Evolutionary conservation across 2,888 invertebrate species (phyloP).

Genomic region (Caenorhabditis panamensis): DNA sequence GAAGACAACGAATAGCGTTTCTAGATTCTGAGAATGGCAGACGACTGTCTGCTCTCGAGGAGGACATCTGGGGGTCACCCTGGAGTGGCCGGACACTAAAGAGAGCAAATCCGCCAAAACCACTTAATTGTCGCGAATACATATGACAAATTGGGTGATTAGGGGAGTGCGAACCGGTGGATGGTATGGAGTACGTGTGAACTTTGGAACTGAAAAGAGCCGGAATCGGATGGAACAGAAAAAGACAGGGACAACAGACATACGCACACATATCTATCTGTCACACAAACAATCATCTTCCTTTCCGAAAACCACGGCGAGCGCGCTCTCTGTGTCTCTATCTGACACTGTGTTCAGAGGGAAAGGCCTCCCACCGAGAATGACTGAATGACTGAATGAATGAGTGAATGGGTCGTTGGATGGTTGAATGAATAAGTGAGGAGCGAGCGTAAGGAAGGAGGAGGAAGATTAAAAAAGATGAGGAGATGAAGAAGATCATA

Average conservation of each 20-base stretch:
- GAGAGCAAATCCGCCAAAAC: slow-evolving; percentile 16
- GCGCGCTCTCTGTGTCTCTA: slow-evolving; percentile 47
- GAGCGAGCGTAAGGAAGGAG: slow-evolving; percentile 47
- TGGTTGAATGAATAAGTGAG: slow-evolving; percentile 62
- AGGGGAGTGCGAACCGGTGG: not conserved
- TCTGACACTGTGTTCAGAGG: slow-evolving; percentile 50
- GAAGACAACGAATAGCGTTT: too few relatives aligned
- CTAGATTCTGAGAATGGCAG: slow-evolving; percentile 10
- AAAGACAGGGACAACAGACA: slow-evolving; percentile 43
- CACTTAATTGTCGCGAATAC: slow-evolving; percentile 47
- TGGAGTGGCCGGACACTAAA: not conserved
- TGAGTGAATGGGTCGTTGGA: slow-evolving; percentile 60
- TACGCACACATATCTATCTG: slow-evolving; percentile 61
- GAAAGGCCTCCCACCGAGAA: slow-evolving; percentile 60
- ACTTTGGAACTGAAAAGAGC: slow-evolving; percentile 35
- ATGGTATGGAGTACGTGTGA: not conserved
- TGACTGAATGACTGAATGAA: slow-evolving; percentile 55
- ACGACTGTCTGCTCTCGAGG: slow-evolving; percentile 14
- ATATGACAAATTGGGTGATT: slow-evolving; percentile 31
- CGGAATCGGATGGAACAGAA: too few relatives aligned
- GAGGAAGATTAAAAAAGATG: slow-evolving; percentile 45
- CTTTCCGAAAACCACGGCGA: slow-evolving; percentile 59
- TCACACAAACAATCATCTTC: slow-evolving; percentile 64
- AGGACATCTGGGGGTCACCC: slow-evolving; percentile 36
- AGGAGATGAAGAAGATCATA: slow-evolving; percentile 36